phyloP scores from a whole-genome alignment of 1,140 invertebrate species.

The Metaphire vulgaris region DNA sequence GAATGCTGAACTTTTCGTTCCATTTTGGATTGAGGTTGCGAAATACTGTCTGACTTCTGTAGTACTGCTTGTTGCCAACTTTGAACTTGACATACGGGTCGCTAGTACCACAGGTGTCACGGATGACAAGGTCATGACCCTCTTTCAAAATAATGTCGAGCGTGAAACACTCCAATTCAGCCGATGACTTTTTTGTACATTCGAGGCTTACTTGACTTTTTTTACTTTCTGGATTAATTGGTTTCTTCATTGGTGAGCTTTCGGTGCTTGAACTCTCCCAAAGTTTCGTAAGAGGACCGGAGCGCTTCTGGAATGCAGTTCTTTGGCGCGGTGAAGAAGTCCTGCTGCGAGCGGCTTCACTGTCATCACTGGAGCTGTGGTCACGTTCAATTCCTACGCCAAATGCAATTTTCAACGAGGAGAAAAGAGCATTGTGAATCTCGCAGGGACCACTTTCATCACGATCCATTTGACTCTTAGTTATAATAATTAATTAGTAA shows the following conservation, averaged over 20 bases:
- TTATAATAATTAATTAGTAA: too few relatives aligned
- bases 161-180: neutral
- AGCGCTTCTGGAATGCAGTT: neutral
- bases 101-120: constrained; percentile 72
- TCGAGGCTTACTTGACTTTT: too few relatives aligned
- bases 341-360: neutral
- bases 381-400: neutral
- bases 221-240: too few relatives aligned
- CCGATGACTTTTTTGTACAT: too few relatives aligned
- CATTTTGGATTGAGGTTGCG: constrained; percentile 56
- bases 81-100: constrained; percentile 58
- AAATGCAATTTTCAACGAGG: neutral
- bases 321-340: neutral
- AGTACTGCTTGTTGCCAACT: constrained; percentile 46
- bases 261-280: neutral
- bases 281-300: neutral
- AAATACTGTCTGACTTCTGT: constrained; percentile 52
- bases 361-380: neutral
- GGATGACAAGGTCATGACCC: constrained; percentile 79
- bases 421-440: neutral
- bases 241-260: neutral
- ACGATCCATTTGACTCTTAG: too few relatives aligned
- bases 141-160: constrained; percentile 76
- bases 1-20: constrained; percentile 54
- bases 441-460: too few relatives aligned